A percentile compares a stretch with the other conserved stretches of the same genome.
phyloP scores from a whole-genome alignment of 2,888 invertebrate genomes.

The Drosophila kambysellisi region DNA sequence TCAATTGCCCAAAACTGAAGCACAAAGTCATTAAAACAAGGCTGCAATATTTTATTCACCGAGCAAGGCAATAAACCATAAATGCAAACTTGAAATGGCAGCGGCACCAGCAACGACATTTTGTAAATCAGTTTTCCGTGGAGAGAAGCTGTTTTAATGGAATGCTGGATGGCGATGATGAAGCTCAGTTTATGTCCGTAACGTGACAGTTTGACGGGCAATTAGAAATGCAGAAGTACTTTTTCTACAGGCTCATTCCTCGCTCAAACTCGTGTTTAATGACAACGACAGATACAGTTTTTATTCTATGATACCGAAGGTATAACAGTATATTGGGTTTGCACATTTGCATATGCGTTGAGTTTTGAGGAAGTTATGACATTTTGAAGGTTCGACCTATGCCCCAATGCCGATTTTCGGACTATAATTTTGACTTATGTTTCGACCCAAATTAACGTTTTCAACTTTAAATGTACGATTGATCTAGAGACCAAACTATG shows the following conservation, averaged over 20 bases:
- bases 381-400: no score
- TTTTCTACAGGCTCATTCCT: conserved; percentile 38
- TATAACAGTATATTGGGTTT: no score
- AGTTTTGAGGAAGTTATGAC: no score
- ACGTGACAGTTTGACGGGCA: conserved; percentile 43
- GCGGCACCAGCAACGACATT: neutral
- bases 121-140: conserved; percentile 9
- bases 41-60: conserved; percentile 43
- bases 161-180: neutral
- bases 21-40: conserved; percentile 3
- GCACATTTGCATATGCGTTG: no score
- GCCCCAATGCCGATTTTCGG: no score
- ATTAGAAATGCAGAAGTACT: conserved; percentile 52
- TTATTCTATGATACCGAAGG: neutral
- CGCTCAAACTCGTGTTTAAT: conserved; percentile 11
- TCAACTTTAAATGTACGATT: no score
- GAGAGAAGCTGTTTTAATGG: neutral
- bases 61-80: conserved; percentile 40
- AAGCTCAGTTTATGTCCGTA: conserved; percentile 1
- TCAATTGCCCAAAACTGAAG: conserved; percentile 20
- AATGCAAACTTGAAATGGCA: conserved; percentile 44
- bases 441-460: no score
- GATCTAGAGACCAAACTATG: no score
- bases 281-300: conserved; percentile 1
- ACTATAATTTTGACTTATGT: no score